Evolutionary conservation across 2,113 vertebrate species (phyloP).

Genomic region (Scopus umbretta): DNA sequence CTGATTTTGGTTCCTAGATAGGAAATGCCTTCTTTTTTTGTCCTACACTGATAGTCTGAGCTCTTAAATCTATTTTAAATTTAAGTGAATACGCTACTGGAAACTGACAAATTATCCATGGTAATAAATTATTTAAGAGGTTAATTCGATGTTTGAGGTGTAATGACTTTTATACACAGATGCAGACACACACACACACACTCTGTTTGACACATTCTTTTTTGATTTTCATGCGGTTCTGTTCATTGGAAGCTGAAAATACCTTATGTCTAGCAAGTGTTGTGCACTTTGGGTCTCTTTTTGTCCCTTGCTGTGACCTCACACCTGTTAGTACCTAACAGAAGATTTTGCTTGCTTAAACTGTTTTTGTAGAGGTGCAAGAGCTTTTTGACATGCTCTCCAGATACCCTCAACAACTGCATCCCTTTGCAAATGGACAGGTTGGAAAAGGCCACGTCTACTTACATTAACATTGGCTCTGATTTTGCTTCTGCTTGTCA

Average conservation of each 20-base stretch:
- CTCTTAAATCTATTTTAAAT: background rate
- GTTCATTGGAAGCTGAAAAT: background rate
- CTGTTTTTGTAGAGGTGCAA: background rate
- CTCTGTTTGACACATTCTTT: background rate
- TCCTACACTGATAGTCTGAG: background rate
- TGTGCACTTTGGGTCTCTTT: background rate
- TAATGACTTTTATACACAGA: background rate
- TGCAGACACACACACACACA: no score
- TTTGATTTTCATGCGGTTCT: background rate
- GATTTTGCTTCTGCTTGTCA: slow-evolving; percentile 12
- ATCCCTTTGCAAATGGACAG: background rate
- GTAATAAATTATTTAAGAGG: background rate
- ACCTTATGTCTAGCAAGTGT: background rate
- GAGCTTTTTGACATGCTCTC: background rate
- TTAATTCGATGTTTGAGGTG: background rate
- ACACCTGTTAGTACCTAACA: background rate
- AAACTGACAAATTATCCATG: background rate
- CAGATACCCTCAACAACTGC: background rate
- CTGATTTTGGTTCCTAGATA: background rate
- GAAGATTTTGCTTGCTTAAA: background rate
- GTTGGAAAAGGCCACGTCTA: background rate
- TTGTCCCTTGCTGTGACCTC: background rate
- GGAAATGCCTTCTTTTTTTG: background rate
- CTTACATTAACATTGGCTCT: background rate
- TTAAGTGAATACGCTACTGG: background rate